Evolutionary conservation across 2,113 vertebrate genomes (phyloP).

Genomic region (Larimichthys crocea): DNA sequence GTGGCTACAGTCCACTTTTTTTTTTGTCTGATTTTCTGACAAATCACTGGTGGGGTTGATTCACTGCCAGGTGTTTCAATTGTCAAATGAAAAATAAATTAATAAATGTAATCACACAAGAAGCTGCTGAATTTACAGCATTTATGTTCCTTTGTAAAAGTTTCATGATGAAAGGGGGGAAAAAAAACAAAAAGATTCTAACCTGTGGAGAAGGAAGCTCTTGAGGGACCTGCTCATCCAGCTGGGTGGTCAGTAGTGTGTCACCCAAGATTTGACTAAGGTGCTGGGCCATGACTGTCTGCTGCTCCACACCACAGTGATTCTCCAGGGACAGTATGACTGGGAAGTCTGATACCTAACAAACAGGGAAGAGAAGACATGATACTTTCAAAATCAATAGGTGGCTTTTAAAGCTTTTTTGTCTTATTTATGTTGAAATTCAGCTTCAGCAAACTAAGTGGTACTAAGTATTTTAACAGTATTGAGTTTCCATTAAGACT

Average conservation of each 20-base stretch:
- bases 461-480: neutral
- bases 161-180: neutral
- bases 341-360: slow-evolving; percentile 89
- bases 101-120: neutral
- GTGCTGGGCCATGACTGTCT: slow-evolving; percentile 86
- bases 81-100: no score
- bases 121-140: neutral
- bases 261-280: slow-evolving; percentile 89
- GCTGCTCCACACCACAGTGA: slow-evolving; percentile 93
- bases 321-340: slow-evolving; percentile 95
- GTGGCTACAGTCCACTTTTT: no score
- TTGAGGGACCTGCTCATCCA: slow-evolving; percentile 78
- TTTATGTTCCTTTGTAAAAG: no score
- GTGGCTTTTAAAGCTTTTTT: neutral
- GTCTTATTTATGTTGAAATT: neutral
- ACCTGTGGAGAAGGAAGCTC: slow-evolving; percentile 93
- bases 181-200: neutral
- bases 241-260: slow-evolving; percentile 82
- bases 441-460: neutral
- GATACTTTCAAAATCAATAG: neutral
- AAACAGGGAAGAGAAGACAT: slow-evolving; percentile 9
- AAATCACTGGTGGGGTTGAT: no score
- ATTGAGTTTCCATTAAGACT: neutral
- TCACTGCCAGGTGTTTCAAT: no score
- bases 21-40: no score